Conservation (phyloP, 2,113 vertebrate genomes). For the Bujurquina vittata region DNA sequence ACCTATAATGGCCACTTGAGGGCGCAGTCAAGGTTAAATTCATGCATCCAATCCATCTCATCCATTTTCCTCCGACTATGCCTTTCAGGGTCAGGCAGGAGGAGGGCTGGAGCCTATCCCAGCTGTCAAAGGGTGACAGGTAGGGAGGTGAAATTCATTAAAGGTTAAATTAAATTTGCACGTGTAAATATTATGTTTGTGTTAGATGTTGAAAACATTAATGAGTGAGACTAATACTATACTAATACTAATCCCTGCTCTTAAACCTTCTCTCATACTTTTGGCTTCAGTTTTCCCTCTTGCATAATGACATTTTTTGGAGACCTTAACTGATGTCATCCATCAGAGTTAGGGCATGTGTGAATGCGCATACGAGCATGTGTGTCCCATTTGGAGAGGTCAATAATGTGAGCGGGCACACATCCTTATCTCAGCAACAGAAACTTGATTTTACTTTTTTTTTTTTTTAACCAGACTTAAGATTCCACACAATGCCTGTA, state of each 20-base stretch:
- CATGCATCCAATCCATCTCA: too few species aligned
- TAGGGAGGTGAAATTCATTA: neutral
- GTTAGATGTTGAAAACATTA: neutral
- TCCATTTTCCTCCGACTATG: too few species aligned
- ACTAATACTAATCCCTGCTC: too few species aligned
- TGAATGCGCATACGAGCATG: neutral
- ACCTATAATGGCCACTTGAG: neutral
- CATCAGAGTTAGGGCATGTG: neutral
- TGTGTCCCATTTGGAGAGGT: neutral
- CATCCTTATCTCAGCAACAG: constrained; percentile 16
- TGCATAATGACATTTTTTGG: neutral
- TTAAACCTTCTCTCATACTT: too few species aligned
- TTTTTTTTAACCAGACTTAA: too few species aligned
- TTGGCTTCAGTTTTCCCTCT: neutral
- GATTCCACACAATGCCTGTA: neutral
- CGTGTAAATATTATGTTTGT: neutral
- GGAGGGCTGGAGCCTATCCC: too few species aligned
- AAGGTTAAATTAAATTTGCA: neutral
- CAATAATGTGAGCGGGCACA: constrained; percentile 9
- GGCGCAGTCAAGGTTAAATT: neutral
- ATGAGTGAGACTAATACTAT: neutral
- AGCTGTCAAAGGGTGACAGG: too few species aligned
- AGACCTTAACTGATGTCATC: constrained; percentile 17
- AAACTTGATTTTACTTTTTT: too few species aligned
- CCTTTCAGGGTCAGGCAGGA: too few species aligned